Evolutionary conservation across 2,888 invertebrate genomes (phyloP), one percentile per base, ranked within the genome.

Genomic region (Agonopterix arenella): DNA sequence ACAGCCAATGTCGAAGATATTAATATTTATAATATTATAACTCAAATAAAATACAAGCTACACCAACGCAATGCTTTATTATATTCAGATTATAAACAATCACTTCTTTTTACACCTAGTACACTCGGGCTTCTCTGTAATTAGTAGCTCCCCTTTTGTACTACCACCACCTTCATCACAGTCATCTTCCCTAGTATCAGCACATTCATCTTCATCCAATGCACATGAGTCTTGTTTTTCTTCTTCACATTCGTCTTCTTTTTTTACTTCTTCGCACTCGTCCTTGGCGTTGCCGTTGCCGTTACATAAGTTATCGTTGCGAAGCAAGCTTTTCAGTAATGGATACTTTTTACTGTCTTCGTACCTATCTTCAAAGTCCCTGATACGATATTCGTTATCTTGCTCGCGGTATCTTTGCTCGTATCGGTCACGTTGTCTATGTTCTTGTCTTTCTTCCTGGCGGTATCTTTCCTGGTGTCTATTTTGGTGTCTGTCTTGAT

Each of bases 101-200:
- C 28, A 28, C 28, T 28, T 7, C 5, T 28, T 45, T 54, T 43
- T 54, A 48, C 61, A 61, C 37, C 53, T 52, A 1, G 8, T 45
- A 36, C 59, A 61, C 1, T 9, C 44, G 9, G 48, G 37, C 5
- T 41, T 40, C 8, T 51, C 50, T 1, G 54, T 45, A 0, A 41
- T 44, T 2, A 45, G 2, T 2, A 10, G 9, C 16, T 36, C 49
- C 4, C 46, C 46, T 38, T n/a, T 37, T 8, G 46, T 46, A 38
- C 46, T 46, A 8, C 18, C 44, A 5, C 13, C 28, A 18, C 5
- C 28, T 1, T 45, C 4, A 10, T 45, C 4, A 10, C 11, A 8
- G 4, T 13, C 16, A n/a, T 46, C 16, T n/a, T 45, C 9, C 10
- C n/a, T 11, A 10, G 28, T 10, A 13, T 36, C 46, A 2, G 36